phyloP scores from a whole-genome alignment of 2,888 invertebrate genomes.

The Drosophila niveifrons region DNA sequence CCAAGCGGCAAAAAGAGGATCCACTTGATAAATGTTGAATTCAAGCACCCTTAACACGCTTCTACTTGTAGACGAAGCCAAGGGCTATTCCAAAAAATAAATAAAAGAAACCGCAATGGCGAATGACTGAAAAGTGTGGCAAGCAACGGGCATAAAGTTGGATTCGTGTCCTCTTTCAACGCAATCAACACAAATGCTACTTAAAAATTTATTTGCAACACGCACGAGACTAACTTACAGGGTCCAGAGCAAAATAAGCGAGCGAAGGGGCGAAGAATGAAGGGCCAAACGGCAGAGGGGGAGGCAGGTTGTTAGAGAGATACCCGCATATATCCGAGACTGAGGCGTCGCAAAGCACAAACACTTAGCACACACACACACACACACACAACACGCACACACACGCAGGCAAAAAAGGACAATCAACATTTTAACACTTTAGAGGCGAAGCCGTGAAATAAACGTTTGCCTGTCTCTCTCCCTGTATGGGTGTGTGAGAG shows the following conservation, averaged over 20 bases:
- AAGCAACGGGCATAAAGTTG: slow-evolving; percentile 50
- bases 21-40: slow-evolving; percentile 72
- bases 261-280: too few relatives aligned
- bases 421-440: slow-evolving; percentile 81
- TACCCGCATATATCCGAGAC: slow-evolving; percentile 59
- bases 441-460: slow-evolving; percentile 61
- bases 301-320: slow-evolving; percentile 44
- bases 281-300: neutral
- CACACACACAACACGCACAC: slow-evolving; percentile 18
- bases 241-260: neutral
- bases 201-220: slow-evolving; percentile 81
- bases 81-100: slow-evolving; percentile 2
- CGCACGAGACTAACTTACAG: slow-evolving; percentile 64
- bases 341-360: slow-evolving; percentile 72
- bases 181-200: slow-evolving; percentile 82
- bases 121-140: slow-evolving; percentile 35
- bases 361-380: slow-evolving; percentile 58
- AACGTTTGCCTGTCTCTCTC: slow-evolving; percentile 25
- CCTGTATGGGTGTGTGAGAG: slow-evolving; percentile 11
- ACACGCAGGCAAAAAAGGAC: slow-evolving; percentile 68
- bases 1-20: slow-evolving; percentile 63
- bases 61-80: slow-evolving; percentile 33
- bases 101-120: slow-evolving; percentile 25
- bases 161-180: slow-evolving; percentile 75
- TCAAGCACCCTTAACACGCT: slow-evolving; percentile 63